Conservation (phyloP, 2,888 invertebrate genomes). For the Lycia hirtaria region DNA sequence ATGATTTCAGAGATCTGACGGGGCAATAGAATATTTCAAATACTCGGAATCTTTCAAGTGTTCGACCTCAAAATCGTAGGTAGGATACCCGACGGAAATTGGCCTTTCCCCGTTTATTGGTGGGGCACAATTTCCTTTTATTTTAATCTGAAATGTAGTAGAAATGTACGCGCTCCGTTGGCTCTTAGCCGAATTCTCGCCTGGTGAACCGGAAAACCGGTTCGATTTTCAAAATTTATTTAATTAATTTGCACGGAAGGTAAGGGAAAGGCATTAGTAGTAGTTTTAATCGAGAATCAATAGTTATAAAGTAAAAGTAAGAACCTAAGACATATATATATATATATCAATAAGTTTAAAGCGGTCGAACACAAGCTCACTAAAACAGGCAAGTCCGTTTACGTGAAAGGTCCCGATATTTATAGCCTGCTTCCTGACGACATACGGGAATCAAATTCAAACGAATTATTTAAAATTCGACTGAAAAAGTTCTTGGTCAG, state of each 20-base stretch:
- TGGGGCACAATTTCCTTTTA: constrained; percentile 51
- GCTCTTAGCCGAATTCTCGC: constrained; percentile 17
- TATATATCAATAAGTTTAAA: too few species aligned
- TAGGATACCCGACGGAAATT: constrained; percentile 50
- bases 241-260: constrained; percentile 21
- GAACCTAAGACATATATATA: background rate
- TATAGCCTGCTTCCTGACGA: too few species aligned
- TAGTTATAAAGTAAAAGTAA: background rate
- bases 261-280: background rate
- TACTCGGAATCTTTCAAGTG: constrained; percentile 8
- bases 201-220: constrained; percentile 33
- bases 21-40: constrained; percentile 10
- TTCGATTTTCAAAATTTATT: constrained; percentile 25
- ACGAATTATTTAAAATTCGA: too few species aligned
- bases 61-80: constrained; percentile 30
- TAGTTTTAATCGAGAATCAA: background rate
- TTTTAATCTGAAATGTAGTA: constrained; percentile 52
- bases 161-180: constrained; percentile 41
- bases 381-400: too few species aligned
- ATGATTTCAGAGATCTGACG: background rate
- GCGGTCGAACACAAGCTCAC: too few species aligned
- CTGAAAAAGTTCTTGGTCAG: too few species aligned
- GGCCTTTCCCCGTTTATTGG: constrained; percentile 53
- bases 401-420: too few species aligned
- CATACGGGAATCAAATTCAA: too few species aligned